Percentiles rank a stretch among this genome's conserved stretches.
Evolutionary conservation across 1,140 invertebrate genomes (phyloP).

Genomic region (Polypedilum pembai): DNA sequence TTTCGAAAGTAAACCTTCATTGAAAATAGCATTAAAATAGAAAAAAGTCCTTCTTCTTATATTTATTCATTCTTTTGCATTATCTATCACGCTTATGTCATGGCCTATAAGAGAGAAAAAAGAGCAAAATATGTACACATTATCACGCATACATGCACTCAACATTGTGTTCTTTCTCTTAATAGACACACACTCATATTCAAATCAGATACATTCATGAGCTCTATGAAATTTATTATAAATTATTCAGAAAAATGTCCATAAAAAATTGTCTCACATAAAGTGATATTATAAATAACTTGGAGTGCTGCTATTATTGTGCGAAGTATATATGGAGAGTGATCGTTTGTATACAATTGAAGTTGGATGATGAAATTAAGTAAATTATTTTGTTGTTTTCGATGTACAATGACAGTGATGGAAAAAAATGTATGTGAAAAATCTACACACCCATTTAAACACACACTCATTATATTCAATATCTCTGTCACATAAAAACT

Average conservation of each 20-base stretch:
- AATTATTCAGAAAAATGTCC: slow-evolving; percentile 23
- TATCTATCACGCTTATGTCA: not conserved
- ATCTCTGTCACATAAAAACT: no score
- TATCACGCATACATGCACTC: slow-evolving; percentile 3
- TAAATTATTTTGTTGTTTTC: slow-evolving; percentile 27
- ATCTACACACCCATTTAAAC: not conserved
- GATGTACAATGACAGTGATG: not conserved
- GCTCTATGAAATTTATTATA: slow-evolving; percentile 23
- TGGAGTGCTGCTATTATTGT: not conserved
- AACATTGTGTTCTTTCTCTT: not conserved
- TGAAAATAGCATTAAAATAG: not conserved
- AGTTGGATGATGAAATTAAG: slow-evolving; percentile 18
- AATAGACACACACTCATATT: not conserved
- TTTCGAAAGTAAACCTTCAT: slow-evolving; percentile 4
- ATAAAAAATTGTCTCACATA: slow-evolving; percentile 25
- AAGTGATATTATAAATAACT: no score
- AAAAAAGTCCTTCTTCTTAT: not conserved
- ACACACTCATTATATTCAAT: not conserved
- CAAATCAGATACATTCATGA: not conserved
- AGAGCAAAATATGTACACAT: not conserved
- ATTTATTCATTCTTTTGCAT: no score
- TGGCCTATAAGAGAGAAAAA: not conserved
- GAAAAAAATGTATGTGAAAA: not conserved
- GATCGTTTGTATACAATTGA: not conserved
- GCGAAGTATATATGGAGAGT: not conserved